These are phyloP conservation scores for Nasonovia ribisnigri DNA, from an alignment of 2,888 invertebrate species.

Conservation along the genomic window DNA sequence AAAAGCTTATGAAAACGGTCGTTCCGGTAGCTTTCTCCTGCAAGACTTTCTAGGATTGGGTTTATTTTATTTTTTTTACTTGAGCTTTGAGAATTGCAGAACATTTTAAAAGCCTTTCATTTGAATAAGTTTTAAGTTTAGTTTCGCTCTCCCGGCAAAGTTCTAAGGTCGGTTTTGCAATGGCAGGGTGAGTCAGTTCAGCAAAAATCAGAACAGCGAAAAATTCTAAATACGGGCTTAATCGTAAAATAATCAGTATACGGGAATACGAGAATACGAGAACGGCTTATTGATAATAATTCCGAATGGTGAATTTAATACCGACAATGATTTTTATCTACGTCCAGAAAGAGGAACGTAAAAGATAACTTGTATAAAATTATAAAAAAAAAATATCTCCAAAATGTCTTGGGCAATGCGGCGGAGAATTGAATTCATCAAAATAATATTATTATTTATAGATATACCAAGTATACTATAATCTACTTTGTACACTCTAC, in stretches of 20 bases:
- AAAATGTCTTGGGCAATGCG: background rate
- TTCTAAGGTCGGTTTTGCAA: constrained; percentile 1
- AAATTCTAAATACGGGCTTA: background rate
- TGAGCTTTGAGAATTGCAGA: background rate
- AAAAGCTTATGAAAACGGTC: background rate
- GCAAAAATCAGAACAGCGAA: background rate
- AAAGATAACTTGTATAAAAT: background rate
- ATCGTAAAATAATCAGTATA: constrained; percentile 30
- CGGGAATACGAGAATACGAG: background rate
- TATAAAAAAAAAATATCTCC: background rate
- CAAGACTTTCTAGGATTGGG: background rate
- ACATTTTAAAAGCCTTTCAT: background rate
- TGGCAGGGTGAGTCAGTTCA: background rate
- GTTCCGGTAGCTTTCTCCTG: background rate
- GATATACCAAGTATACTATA: background rate
- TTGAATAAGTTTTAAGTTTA: background rate
- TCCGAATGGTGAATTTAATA: background rate
- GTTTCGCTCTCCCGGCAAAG: background rate
- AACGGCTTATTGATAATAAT: background rate
- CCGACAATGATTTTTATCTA: background rate
- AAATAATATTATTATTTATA: background rate
- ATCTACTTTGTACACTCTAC: background rate
- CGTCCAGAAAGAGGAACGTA: background rate
- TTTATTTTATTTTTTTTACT: background rate
- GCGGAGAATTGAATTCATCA: background rate